Base-by-base conservation (phyloP, 1,140 invertebrate species). In the Bombus picipes region DNA sequence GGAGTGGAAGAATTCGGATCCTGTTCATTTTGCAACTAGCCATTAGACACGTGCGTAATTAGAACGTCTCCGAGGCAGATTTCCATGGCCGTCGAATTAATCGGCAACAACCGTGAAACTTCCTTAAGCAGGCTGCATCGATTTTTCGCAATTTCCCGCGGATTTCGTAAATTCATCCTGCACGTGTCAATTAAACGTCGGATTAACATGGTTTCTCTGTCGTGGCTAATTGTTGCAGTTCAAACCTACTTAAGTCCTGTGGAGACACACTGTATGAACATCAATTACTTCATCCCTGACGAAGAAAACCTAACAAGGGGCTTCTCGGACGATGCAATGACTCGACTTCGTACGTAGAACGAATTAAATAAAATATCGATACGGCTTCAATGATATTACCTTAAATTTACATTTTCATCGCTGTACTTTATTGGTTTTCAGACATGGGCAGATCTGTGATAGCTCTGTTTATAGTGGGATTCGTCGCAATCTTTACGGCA, bases 221-320 rank as follows among this genome's bases (percentile, higher is more conserved):
- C n/a, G 22, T n/a, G 12, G 62, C 66, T 77, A 37, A 70, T 57
- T 90, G 93, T 97, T 97, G 34, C 96, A 98, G 98, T 98, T 88
- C 97, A 98, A 92, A 97, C 98, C 57, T 99, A 99, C 94, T 95
- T 98, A 90, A 99, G 98, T 79, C 98, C 98, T 0, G 98, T 98
- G 78, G 98, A 99, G 95, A 99, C 98, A 3, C 98, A 99, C 94
- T 99, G 98, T 95, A 98, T 97, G 94, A 99, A 99, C 95, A 97
- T 99, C 90, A 98, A 99, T 94, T 99, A 99, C 94, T 98, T 98
- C 96, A 97, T 98, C 88, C 97, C 98, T 13, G 97, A 98, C 94
- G 97, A 97, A 87, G 97, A 98, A 90, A 98, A 98, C 92, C 96
- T 97, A 89, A 98, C 97, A 18, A 97, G 97, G 92, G 96, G 96